Evolutionary conservation across 2,888 invertebrate species (phyloP).

Genomic region (Pseudoips prasinana): DNA sequence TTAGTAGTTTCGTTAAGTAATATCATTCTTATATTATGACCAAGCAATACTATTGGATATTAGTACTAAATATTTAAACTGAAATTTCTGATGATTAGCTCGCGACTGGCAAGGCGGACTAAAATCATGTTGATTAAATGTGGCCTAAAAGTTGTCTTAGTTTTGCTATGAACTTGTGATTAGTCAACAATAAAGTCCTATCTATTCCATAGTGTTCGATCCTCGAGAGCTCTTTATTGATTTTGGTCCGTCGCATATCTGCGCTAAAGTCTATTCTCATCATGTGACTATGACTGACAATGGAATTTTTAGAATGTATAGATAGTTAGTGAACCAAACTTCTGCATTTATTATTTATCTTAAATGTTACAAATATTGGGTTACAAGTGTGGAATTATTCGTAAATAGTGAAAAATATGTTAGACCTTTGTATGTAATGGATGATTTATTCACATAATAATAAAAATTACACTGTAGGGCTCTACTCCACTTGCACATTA

Average conservation of each 20-base stretch:
- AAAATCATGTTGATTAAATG: not conserved
- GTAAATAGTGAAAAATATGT: slow-evolving; percentile 17
- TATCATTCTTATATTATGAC: slow-evolving; percentile 11
- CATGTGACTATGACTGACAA: slow-evolving; percentile 35
- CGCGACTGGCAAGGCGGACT: not conserved
- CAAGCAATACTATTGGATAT: slow-evolving; percentile 38
- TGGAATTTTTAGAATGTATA: slow-evolving; percentile 32
- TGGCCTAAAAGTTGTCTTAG: too few species aligned
- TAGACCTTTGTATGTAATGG: not conserved
- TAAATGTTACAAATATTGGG: slow-evolving; percentile 36
- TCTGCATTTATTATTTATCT: slow-evolving; percentile 54
- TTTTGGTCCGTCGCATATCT: too few species aligned
- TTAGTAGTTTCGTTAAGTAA: slow-evolving; percentile 15
- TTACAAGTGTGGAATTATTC: slow-evolving; percentile 22
- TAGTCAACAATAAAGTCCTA: too few species aligned
- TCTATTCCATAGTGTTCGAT: too few species aligned
- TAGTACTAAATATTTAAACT: slow-evolving; percentile 5
- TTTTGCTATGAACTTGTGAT: too few species aligned
- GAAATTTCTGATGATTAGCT: too few species aligned
- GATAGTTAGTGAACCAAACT: slow-evolving; percentile 39
- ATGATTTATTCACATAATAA: too few species aligned
- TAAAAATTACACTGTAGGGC: not conserved
- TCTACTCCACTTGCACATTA: slow-evolving; percentile 2
- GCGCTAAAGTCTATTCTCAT: slow-evolving; percentile 11
- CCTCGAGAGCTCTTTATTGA: too few species aligned